Conservation (phyloP, 1,140 invertebrate genomes). For the Drosophila suzukii region DNA sequence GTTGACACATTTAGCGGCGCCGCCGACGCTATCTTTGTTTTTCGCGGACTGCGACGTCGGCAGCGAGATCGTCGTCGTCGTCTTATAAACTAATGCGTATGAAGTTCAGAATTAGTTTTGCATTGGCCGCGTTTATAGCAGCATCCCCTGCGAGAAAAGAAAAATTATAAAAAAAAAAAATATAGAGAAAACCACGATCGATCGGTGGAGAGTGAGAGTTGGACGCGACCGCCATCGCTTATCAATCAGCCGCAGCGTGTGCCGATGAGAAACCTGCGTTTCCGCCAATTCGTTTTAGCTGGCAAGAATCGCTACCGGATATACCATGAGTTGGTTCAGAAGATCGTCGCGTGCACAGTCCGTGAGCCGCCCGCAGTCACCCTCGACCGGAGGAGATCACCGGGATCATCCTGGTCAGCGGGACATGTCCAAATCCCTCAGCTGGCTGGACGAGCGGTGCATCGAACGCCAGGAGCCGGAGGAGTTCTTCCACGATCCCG, state of each 20-base stretch:
- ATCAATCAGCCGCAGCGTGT: slow-evolving; percentile 60
- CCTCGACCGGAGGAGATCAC: no score
- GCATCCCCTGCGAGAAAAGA: slow-evolving; percentile 32
- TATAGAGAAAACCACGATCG: background rate
- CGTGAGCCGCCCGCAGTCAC: slow-evolving; percentile 77
- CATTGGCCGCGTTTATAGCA: slow-evolving; percentile 77
- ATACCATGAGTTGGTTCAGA: slow-evolving; percentile 87
- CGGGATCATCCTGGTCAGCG: background rate
- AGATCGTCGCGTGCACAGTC: slow-evolving; percentile 86
- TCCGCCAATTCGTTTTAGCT: slow-evolving; percentile 87
- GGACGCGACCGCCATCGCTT: slow-evolving; percentile 14
- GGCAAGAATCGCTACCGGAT: slow-evolving; percentile 86
- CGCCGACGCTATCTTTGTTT: slow-evolving; percentile 44
- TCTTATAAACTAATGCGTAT: slow-evolving; percentile 80
- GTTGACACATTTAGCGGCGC: slow-evolving; percentile 42
- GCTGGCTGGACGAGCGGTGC: slow-evolving; percentile 48
- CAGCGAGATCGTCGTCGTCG: slow-evolving; percentile 27
- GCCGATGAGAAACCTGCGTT: slow-evolving; percentile 87
- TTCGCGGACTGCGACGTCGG: slow-evolving; percentile 8
- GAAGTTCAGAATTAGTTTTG: slow-evolving; percentile 81
- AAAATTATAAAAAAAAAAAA: slow-evolving; percentile 2
- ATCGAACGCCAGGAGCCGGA: slow-evolving; percentile 78
- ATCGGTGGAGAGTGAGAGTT: background rate
- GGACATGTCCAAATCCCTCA: slow-evolving; percentile 53
- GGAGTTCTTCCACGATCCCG: slow-evolving; percentile 81